Conservation (phyloP, 2,797 vertebrate genomes). For the Acanthurus tractus region DNA sequence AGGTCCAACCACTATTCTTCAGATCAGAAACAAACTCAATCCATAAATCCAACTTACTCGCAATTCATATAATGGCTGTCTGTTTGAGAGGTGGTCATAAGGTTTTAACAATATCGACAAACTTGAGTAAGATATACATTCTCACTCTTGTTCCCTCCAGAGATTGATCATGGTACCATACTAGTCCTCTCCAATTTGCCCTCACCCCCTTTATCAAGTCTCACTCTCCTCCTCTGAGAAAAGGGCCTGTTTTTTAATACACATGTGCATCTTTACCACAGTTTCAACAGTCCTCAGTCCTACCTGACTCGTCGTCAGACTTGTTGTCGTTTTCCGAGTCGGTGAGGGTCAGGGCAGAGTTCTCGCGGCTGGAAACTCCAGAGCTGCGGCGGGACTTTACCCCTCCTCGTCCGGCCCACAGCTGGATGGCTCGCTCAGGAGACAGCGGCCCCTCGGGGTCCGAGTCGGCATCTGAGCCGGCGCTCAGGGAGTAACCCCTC, state of each 20-base stretch:
- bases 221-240: slow-evolving; percentile 6
- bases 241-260: not conserved
- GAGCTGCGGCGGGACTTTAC: slow-evolving; percentile 94
- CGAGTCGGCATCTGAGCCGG: slow-evolving; percentile 91
- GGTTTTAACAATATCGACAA: slow-evolving; percentile 45
- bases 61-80: slow-evolving; percentile 51
- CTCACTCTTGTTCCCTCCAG: slow-evolving; percentile 14
- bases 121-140: slow-evolving; percentile 29
- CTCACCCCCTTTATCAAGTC: slow-evolving; percentile 17
- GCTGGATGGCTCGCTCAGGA: slow-evolving; percentile 92
- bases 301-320: slow-evolving; percentile 96
- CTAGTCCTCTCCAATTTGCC: slow-evolving; percentile 10
- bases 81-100: slow-evolving; percentile 36
- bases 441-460: slow-evolving; percentile 94
- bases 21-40: slow-evolving; percentile 68
- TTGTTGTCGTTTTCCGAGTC: slow-evolving; percentile 97
- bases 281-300: slow-evolving; percentile 54
- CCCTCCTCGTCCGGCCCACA: slow-evolving; percentile 92
- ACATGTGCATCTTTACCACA: not conserved
- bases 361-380: slow-evolving; percentile 94
- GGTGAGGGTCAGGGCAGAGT: slow-evolving; percentile 95
- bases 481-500: slow-evolving; percentile 92
- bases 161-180: not conserved
- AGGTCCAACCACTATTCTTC: slow-evolving; percentile 59
- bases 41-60: slow-evolving; percentile 58